These are phyloP conservation scores for Eupithecia abbreviata DNA, from an alignment of 2,888 invertebrate genomes.

Conservation along the genomic window DNA sequence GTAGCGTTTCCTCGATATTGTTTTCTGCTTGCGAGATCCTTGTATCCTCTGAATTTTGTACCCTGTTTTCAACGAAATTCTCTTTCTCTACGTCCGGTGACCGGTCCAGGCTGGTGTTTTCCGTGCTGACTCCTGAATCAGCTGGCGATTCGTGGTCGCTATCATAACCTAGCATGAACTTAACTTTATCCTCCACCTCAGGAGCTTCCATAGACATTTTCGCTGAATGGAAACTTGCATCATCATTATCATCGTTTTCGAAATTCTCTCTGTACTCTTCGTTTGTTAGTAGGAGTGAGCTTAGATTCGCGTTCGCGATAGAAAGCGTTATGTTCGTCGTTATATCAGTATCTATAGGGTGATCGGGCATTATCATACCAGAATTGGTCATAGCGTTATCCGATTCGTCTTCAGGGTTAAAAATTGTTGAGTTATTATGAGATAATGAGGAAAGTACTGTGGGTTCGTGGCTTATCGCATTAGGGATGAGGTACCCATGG, in stretches of 20 bases:
- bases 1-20: conserved; percentile 48
- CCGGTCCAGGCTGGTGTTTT: conserved; percentile 87
- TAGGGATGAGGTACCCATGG: conserved; percentile 86
- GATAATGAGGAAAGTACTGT: conserved; percentile 81
- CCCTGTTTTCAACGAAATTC: conserved; percentile 76
- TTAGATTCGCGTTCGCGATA: conserved; percentile 85
- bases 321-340: conserved; percentile 80
- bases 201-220: conserved; percentile 63
- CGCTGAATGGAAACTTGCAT: conserved; percentile 69
- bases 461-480: conserved; percentile 84
- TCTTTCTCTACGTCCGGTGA: conserved; percentile 84
- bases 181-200: conserved; percentile 67
- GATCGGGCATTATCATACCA: conserved; percentile 72
- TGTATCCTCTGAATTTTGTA: conserved; percentile 47
- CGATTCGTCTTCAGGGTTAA: conserved; percentile 71
- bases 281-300: conserved; percentile 82
- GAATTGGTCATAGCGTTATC: conserved; percentile 61
- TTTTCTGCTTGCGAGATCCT: conserved; percentile 17
- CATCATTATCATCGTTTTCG: conserved; percentile 62
- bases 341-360: conserved; percentile 69
- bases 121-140: conserved; percentile 89
- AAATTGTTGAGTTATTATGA: conserved; percentile 76
- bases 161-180: conserved; percentile 79
- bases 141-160: conserved; percentile 78
- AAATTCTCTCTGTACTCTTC: conserved; percentile 73